Base-by-base conservation (phyloP, 2,113 vertebrate species). In the Laterallus jamaicensis region DNA sequence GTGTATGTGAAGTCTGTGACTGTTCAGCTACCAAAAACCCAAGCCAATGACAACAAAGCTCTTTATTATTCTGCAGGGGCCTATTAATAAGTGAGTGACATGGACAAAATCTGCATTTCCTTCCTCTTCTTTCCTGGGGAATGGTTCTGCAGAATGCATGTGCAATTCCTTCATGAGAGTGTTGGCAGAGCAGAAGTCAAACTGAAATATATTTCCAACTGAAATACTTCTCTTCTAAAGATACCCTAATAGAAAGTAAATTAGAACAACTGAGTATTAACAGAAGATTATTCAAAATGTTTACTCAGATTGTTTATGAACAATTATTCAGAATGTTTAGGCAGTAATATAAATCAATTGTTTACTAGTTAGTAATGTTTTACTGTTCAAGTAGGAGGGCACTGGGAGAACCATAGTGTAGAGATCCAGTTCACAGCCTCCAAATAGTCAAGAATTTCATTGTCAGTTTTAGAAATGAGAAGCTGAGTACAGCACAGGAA, bases 61-160 rank as follows among this genome's bases (percentile, higher is more conserved):
- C 69, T 95, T 96, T 93, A 92, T 91, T 96, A 96, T 92, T 95
- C 94, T 88, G 56, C 44, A 28, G 96, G 92, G 95, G 95, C 73
- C 59, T 95, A 95, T 92, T 96, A 84, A 87, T 86, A 40, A 97
- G 80, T 96, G 97, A 98, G 81, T 94, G 95, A 92, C 93, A 95
- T 64, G 74, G 56, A 60, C 55, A 93, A 91, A 88, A 90, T 86
- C 63, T 90, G 60, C 62, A 86, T 47, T 96, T 96, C 80, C 82
- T 97, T 94, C 76, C 67, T 93, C 42, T 90, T 39, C 50, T 59
- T 77, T 92, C 87, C 59, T 47, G 91, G 88, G 35, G 79, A 93
- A 93, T 26, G 21, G 32, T 55, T 39, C 47, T 88, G 37, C 59
- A 90, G 55, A 63, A 52, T 1, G 0, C 5, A 9, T 35, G 28